These are phyloP conservation scores for Aegithalos caudatus DNA, from an alignment of 2,113 vertebrate species.

Conservation along the genomic window DNA sequence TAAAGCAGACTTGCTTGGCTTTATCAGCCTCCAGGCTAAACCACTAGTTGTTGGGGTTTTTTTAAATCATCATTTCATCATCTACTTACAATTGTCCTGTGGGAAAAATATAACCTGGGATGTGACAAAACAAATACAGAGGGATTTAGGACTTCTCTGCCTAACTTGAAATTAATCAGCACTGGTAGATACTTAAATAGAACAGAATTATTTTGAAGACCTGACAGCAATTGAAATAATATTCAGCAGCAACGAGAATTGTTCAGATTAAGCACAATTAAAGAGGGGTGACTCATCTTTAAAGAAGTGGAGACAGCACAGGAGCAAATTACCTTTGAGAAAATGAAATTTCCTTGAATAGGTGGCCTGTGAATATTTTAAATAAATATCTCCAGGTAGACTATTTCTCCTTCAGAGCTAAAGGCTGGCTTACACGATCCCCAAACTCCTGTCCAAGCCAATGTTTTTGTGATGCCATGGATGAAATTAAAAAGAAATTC, in stretches of 20 bases:
- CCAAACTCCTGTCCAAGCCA: accelerated
- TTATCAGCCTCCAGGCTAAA: background rate
- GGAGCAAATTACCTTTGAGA: background rate
- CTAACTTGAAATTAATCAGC: background rate
- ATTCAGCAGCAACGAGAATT: background rate
- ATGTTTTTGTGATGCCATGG: background rate
- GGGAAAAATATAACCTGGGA: background rate
- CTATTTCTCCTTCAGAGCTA: background rate
- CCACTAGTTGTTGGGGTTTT: background rate
- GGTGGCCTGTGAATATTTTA: background rate
- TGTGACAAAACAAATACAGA: background rate
- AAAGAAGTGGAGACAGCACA: background rate
- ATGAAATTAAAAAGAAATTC: background rate
- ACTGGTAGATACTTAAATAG: background rate
- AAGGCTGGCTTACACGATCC: background rate
- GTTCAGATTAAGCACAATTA: background rate
- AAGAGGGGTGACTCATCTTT: background rate
- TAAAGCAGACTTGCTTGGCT: background rate
- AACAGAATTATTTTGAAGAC: background rate
- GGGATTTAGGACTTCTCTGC: background rate
- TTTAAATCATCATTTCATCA: background rate
- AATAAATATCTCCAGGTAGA: background rate
- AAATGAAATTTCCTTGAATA: background rate
- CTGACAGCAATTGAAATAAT: background rate
- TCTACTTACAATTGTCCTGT: background rate